Conservation (phyloP, 2,797 vertebrate species). For the Thaleichthys pacificus region DNA sequence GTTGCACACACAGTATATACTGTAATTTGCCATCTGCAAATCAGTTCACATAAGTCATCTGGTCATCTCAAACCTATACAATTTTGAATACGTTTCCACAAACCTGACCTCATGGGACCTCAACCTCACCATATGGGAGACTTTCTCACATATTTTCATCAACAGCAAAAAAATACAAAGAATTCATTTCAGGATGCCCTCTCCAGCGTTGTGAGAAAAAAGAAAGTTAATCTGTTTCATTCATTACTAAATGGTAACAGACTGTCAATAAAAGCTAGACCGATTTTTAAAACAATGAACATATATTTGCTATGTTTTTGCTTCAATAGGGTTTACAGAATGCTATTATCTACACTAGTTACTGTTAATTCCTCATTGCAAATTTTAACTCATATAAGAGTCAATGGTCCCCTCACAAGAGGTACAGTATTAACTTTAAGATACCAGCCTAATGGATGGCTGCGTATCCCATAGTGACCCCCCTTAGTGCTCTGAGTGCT, state of each 20-base stretch:
- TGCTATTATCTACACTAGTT: neutral
- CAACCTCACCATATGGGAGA: neutral
- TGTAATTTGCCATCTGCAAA: neutral
- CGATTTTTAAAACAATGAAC: neutral
- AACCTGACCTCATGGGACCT: neutral
- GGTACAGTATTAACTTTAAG: neutral
- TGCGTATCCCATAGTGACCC: constrained; percentile 12
- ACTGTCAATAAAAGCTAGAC: constrained; percentile 1
- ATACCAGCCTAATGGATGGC: neutral
- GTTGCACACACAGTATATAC: neutral
- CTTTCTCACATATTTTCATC: neutral
- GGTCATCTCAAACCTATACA: neutral
- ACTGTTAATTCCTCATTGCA: constrained; percentile 9
- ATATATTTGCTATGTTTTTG: neutral
- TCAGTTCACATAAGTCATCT: neutral
- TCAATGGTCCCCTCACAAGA: constrained; percentile 1
- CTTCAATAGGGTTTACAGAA: neutral
- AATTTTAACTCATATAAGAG: constrained; percentile 5
- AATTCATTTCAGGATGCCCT: too few species aligned
- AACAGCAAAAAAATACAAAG: neutral
- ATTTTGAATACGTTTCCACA: neutral
- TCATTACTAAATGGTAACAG: constrained; percentile 3
- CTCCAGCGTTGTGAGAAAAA: neutral
- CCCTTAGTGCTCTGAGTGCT: constrained; percentile 75
- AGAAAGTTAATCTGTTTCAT: neutral